These are phyloP conservation scores for Trypoxylus dichotomus DNA, from an alignment of 1,140 invertebrate species.

Conservation along the genomic window DNA sequence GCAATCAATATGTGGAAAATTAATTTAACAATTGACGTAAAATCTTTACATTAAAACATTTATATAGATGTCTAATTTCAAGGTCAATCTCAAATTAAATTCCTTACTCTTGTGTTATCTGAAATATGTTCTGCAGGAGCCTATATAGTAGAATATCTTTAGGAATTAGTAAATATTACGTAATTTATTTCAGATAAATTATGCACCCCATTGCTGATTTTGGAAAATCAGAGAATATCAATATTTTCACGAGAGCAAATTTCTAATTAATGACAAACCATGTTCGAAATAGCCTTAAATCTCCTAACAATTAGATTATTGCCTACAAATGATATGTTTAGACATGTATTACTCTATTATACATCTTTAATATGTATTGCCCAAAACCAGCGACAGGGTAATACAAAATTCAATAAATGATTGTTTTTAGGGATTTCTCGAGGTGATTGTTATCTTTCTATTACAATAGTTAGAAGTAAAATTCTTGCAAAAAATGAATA, in stretches of 20 bases:
- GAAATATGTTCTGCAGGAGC: too few species aligned
- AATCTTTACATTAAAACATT: too few species aligned
- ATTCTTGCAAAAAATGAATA: neutral
- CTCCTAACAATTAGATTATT: conserved; percentile 17
- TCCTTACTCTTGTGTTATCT: too few species aligned
- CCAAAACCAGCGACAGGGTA: neutral
- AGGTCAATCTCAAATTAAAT: too few species aligned
- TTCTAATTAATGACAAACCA: neutral
- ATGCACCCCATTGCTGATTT: neutral
- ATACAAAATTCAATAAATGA: conserved; percentile 7
- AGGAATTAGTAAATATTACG: conserved; percentile 12
- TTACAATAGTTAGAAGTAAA: neutral
- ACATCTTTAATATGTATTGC: neutral
- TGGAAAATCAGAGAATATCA: neutral
- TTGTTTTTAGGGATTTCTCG: conserved; percentile 11
- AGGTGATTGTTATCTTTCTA: conserved; percentile 15
- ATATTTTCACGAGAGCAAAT: neutral
- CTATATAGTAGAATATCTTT: conserved; percentile 7
- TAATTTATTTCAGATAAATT: neutral
- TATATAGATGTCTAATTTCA: too few species aligned
- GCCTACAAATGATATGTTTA: conserved; percentile 26
- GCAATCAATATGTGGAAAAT: too few species aligned
- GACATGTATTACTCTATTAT: neutral
- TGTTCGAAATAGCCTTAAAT: neutral
- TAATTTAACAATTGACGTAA: too few species aligned